A percentile compares a stretch with the other conserved stretches of the same genome.
These are phyloP conservation scores for Amiota mariae DNA, from an alignment of 2,888 invertebrate genomes.

Conservation along the genomic window DNA sequence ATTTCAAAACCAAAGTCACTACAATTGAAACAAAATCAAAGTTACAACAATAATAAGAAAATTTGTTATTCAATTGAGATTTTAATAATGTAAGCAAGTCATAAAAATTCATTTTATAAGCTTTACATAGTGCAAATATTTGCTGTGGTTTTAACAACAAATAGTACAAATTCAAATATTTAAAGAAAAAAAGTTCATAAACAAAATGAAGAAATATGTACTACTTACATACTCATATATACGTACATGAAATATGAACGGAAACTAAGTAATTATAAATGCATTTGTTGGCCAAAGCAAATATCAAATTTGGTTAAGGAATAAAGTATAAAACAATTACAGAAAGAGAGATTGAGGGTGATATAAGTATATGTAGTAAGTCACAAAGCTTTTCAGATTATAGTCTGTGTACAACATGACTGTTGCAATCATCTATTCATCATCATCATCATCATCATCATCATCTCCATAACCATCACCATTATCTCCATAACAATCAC, in stretches of 20 bases:
- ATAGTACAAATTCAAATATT: neutral
- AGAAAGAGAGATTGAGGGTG: too few species aligned
- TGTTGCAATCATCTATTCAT: conserved; percentile 1
- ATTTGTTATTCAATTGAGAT: too few species aligned
- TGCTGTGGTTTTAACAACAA: neutral
- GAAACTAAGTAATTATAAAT: conserved; percentile 28
- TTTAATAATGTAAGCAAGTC: too few species aligned
- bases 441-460: neutral
- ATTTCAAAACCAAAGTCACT: too few species aligned
- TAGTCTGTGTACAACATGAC: neutral
- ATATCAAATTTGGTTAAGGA: neutral
- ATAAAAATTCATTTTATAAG: neutral
- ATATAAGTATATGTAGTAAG: too few species aligned
- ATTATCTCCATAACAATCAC: too few species aligned
- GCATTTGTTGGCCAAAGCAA: conserved; percentile 17
- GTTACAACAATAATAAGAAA: too few species aligned
- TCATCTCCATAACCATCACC: neutral
- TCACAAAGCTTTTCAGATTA: too few species aligned
- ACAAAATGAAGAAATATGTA: too few species aligned
- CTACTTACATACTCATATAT: neutral
- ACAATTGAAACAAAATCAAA: too few species aligned
- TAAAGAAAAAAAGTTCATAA: neutral
- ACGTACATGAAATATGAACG: conserved; percentile 2
- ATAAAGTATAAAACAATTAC: too few species aligned
- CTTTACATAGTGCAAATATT: neutral